Percentiles rank a stretch among this genome's conserved stretches.
Evolutionary conservation across 2,888 invertebrate species (phyloP).

Genomic region (Trisateles emortualis): DNA sequence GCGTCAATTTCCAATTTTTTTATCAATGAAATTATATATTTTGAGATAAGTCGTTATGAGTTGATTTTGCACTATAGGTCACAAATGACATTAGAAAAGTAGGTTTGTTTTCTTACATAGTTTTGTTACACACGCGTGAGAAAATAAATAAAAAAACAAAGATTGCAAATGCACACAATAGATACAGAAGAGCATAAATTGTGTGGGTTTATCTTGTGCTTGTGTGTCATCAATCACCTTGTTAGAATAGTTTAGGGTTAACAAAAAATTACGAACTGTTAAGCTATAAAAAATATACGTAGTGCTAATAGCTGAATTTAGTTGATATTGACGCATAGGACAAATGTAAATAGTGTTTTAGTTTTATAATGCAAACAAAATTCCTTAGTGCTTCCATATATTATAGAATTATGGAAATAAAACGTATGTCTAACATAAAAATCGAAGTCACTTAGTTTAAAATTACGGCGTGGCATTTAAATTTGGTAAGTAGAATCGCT

Average conservation of each 20-base stretch:
- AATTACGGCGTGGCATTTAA: constrained; percentile 27
- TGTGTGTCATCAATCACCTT: constrained; percentile 35
- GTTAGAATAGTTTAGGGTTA: constrained; percentile 28
- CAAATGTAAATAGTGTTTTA: constrained; percentile 51
- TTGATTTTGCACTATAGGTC: constrained; percentile 9
- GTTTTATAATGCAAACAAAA: constrained; percentile 64
- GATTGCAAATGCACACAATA: not conserved
- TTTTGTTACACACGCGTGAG: not conserved
- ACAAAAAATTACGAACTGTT: constrained; percentile 42
- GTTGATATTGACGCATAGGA: constrained; percentile 45
- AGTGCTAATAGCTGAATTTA: constrained; percentile 45
- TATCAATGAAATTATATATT: constrained; percentile 32
- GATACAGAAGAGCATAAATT: constrained; percentile 12
- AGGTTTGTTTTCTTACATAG: constrained; percentile 24
- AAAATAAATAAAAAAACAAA: not conserved
- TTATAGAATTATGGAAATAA: constrained; percentile 55
- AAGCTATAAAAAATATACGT: constrained; percentile 40
- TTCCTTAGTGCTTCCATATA: constrained; percentile 77
- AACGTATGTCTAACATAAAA: constrained; percentile 29
- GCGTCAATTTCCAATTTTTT: constrained; percentile 43
- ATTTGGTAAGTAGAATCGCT: constrained; percentile 16
- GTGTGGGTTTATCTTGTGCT: constrained; percentile 18
- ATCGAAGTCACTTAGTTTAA: constrained; percentile 35
- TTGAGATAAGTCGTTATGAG: constrained; percentile 32
- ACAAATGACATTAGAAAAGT: constrained; percentile 14